Evolutionary conservation across 2,888 invertebrate species (phyloP).

Genomic region (Epinotia nisella): DNA sequence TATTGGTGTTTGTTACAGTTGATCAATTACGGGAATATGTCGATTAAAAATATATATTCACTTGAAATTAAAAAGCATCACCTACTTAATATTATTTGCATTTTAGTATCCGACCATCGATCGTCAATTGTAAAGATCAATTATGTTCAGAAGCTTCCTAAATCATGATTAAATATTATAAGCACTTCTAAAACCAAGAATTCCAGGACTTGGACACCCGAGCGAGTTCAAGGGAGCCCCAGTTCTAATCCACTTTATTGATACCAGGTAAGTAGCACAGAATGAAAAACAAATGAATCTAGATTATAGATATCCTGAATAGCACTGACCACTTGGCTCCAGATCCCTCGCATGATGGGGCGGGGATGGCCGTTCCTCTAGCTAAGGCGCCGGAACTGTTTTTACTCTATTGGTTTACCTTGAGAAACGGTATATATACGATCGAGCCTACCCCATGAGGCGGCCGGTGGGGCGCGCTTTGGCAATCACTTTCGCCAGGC

Average conservation of each 20-base stretch:
- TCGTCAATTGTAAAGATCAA: too few species aligned
- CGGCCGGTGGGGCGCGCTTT: slow-evolving; percentile 61
- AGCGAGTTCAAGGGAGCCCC: neutral
- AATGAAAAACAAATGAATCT: slow-evolving; percentile 22
- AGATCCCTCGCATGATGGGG: slow-evolving; percentile 85
- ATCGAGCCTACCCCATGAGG: slow-evolving; percentile 65
- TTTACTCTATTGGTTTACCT: slow-evolving; percentile 71
- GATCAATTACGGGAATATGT: too few species aligned
- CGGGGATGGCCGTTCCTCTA: slow-evolving; percentile 72
- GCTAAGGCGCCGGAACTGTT: slow-evolving; percentile 74
- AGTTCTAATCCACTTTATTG: neutral
- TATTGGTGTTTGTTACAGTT: too few species aligned
- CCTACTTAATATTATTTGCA: too few species aligned
- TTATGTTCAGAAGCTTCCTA: too few species aligned
- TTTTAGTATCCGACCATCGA: too few species aligned
- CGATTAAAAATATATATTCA: too few species aligned
- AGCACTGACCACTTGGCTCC: slow-evolving; percentile 86
- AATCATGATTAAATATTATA: neutral
- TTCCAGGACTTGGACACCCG: neutral
- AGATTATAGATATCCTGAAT: slow-evolving; percentile 38
- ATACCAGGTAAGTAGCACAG: slow-evolving; percentile 11
- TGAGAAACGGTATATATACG: slow-evolving; percentile 70
- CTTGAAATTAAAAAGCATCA: too few species aligned
- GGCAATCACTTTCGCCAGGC: slow-evolving; percentile 68
- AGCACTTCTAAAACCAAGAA: slow-evolving; percentile 18